Evolutionary conservation across 2,113 vertebrate species (phyloP), one percentile per base, ranked within the genome.

Genomic region (Chlorodrepanis virens): DNA sequence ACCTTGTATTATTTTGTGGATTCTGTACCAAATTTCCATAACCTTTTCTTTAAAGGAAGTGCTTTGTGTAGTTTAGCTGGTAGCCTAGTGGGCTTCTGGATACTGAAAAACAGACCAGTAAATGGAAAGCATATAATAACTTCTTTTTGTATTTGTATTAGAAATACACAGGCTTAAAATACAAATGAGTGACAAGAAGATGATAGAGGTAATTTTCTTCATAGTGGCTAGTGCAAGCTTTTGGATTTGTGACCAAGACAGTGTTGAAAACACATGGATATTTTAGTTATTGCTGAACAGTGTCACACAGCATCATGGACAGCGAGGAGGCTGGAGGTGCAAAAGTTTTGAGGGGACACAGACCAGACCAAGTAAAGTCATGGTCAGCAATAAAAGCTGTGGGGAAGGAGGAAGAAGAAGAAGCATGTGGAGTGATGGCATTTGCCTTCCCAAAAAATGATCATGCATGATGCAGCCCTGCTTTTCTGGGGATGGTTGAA

Each of bases 391-490:
- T 5, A 64, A 77, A 87, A 88, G 19, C 45, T 59, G 7, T 14
- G 11, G 6, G 37, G n/a, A 85, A 68, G n/a, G 3, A 76, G 21
- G 2, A 72, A 21, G 16, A 80, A 53, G 22, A 5, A 24, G 5
- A 24, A 0, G 14, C 2, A 15, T 6, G 2, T n/a, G 12, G 28
- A 75, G 25, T 13, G 11, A 59, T 20, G 14, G 1, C 0, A 0
- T 64, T 64, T 78, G n/a, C 57, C 37, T 81, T 87, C 31, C 50
- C 60, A 74, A 69, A 52, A 29, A 53, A 53, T 8, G 0, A 3
- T 56, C 29, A 56, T 0, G 0, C 0, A 3, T 52, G 35, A 59
- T 10, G 11, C 10, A 89, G 28, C 10, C 13, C 12, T 53, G 20
- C 7, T 76, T 23, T 68, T 39, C 44, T 78, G n/a, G n/a, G 23